Evolutionary conservation across 2,113 vertebrate species (phyloP).

Genomic region (Murina feae): DNA sequence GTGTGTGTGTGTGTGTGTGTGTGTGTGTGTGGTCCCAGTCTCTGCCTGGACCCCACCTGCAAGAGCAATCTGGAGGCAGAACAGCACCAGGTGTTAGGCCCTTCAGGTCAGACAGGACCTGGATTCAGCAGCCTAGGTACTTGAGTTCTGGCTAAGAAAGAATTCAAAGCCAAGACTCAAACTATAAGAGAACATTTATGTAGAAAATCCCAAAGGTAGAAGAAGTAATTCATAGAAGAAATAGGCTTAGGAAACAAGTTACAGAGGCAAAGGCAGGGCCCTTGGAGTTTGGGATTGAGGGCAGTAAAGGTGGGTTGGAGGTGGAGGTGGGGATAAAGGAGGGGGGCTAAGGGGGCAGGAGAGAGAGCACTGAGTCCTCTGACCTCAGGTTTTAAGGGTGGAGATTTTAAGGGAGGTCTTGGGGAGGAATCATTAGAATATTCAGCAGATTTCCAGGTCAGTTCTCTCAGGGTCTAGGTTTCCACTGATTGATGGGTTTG

Average conservation of each 20-base stretch:
- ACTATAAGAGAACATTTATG: not conserved
- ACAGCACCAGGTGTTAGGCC: not conserved
- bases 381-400: not conserved
- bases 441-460: not conserved
- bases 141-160: not conserved
- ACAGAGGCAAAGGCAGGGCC: not conserved
- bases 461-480: not conserved
- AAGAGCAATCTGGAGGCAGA: rapidly evolving
- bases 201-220: not conserved
- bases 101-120: not conserved
- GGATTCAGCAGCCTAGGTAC: not conserved
- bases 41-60: not conserved
- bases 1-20: not conserved
- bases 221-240: not conserved
- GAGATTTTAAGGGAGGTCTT: not conserved
- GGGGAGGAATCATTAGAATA: not conserved
- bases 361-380: not conserved
- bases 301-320: not conserved
- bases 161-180: not conserved
- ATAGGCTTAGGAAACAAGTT: not conserved
- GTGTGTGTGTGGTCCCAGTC: not conserved
- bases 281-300: not conserved
- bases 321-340: too few relatives aligned
- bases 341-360: not conserved
- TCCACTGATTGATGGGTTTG: not conserved